These are phyloP conservation scores for Micrastur ruficollis DNA, from an alignment of 2,797 vertebrate species.

Conservation along the genomic window DNA sequence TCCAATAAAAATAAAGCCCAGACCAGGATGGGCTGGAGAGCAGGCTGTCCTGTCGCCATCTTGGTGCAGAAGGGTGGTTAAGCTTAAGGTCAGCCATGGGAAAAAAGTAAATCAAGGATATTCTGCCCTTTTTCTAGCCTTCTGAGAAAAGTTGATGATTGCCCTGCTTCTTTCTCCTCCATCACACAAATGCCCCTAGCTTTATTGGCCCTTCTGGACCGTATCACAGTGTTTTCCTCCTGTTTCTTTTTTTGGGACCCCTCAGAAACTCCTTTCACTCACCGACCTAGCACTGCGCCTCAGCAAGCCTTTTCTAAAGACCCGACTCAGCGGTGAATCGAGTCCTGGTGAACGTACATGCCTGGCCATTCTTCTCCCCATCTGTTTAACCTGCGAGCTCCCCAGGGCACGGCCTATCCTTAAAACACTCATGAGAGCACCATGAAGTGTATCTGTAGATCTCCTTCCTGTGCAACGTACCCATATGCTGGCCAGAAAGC, in stretches of 20 bases:
- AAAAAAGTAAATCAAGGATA: neutral
- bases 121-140: neutral
- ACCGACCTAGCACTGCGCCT: fast-evolving
- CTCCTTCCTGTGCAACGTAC: neutral
- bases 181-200: neutral
- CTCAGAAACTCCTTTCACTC: neutral
- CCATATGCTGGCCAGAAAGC: neutral
- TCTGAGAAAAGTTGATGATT: neutral
- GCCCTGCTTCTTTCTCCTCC: neutral
- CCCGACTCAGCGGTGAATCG: fast-evolving
- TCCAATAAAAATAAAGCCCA: neutral
- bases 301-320: neutral
- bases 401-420: neutral
- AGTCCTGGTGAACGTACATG: neutral
- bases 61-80: neutral
- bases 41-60: neutral
- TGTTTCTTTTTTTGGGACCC: neutral
- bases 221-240: neutral
- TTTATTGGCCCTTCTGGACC: neutral
- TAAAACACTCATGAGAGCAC: neutral
- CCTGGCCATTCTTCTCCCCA: neutral
- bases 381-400: neutral
- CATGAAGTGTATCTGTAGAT: neutral
- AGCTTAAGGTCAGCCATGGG: neutral
- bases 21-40: neutral